Evolutionary conservation across 2,113 vertebrate genomes (phyloP).

Genomic region (Oncorhynchus masou): DNA sequence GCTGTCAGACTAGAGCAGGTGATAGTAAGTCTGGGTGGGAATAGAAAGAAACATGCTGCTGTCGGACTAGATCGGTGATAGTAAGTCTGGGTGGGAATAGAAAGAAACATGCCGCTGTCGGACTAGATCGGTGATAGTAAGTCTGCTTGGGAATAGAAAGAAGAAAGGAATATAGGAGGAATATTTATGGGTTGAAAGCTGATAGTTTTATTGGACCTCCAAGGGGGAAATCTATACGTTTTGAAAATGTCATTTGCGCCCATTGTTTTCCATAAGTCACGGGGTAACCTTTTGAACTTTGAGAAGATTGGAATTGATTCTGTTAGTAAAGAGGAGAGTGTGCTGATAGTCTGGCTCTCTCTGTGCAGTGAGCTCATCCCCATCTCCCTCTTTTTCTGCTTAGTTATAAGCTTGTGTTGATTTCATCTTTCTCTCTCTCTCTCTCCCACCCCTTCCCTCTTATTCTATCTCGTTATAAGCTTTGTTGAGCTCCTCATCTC

Average conservation of each 20-base stretch:
- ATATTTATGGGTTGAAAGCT: neutral
- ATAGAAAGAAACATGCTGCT: neutral
- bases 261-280: neutral
- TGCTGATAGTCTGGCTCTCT: neutral
- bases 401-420: constrained; percentile 12
- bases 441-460: neutral
- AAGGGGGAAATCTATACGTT: neutral
- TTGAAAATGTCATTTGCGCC: constrained; percentile 15
- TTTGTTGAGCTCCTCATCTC: neutral
- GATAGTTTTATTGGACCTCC: constrained; percentile 20
- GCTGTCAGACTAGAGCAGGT: neutral
- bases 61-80: neutral
- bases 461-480: neutral
- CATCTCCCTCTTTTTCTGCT: neutral
- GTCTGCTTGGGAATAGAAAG: too few relatives aligned
- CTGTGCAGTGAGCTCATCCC: neutral
- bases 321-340: neutral
- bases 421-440: neutral
- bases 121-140: too few relatives aligned
- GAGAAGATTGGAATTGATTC: constrained; percentile 19
- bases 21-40: too few relatives aligned
- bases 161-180: too few relatives aligned
- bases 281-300: constrained; percentile 16
- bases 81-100: too few relatives aligned
- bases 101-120: neutral